These are phyloP conservation scores for Oscheius sp. DNA, from an alignment of 2,888 invertebrate species.

Conservation along the genomic window DNA sequence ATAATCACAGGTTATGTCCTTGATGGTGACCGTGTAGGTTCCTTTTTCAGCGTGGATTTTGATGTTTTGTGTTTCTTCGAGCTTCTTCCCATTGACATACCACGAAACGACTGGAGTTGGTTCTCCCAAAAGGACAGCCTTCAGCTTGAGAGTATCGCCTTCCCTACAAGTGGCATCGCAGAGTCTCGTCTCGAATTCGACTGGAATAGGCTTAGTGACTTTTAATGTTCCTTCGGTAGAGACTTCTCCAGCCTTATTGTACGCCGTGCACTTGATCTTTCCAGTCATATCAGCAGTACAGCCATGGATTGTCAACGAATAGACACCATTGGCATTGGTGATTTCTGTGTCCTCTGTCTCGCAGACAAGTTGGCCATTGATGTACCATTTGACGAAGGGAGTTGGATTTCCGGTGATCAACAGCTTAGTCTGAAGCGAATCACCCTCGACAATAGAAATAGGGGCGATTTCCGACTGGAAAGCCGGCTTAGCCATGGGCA, in stretches of 20 bases:
- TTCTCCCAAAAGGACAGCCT: constrained; percentile 70
- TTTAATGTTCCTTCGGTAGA: constrained; percentile 71
- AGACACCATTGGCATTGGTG: constrained; percentile 69
- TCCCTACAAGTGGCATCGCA: constrained; percentile 70
- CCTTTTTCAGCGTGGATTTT: constrained; percentile 69
- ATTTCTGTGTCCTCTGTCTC: constrained; percentile 69
- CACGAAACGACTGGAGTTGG: constrained; percentile 67
- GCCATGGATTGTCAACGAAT: constrained; percentile 71
- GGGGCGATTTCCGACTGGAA: constrained; percentile 67
- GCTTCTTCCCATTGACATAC: constrained; percentile 68
- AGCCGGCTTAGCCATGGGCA: constrained; percentile 64
- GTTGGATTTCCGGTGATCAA: constrained; percentile 88
- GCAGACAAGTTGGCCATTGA: constrained; percentile 58
- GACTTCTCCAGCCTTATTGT: constrained; percentile 71
- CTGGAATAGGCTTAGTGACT: constrained; percentile 68
- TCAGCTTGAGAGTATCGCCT: constrained; percentile 70
- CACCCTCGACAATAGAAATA: constrained; percentile 84
- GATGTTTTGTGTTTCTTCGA: constrained; percentile 68
- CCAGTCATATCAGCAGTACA: constrained; percentile 73
- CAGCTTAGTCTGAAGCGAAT: constrained; percentile 83
- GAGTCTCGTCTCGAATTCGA: constrained; percentile 69
- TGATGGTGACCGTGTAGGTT: constrained; percentile 70
- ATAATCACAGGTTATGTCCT: constrained; percentile 70
- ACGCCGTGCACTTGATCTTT: constrained; percentile 73
- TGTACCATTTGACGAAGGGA: constrained; percentile 82